Evolutionary conservation across 1,140 invertebrate species (phyloP), one percentile per base, ranked within the genome.

Genomic region (Pemphigus obesinymphae): DNA sequence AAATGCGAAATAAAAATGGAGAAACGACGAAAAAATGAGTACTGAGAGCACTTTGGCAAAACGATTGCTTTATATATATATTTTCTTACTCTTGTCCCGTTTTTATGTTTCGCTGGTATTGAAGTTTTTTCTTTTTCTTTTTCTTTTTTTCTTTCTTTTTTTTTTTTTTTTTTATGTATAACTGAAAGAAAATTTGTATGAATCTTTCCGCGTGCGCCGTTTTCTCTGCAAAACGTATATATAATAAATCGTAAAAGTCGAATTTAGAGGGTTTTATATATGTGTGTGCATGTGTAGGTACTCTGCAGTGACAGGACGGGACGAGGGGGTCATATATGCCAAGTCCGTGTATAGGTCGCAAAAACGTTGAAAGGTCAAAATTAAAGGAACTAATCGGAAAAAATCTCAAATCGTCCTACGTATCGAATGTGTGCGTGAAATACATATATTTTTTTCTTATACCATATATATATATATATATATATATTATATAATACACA

Each of bases 11-110:
- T n/a, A n/a, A n/a, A 37, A 66, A 37, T 2, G 6, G 4, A 34
- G 66, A 43, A 78, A 78, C 73, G 50, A 40, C 73, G 50, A 26
- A 55, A 75, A 58, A 78, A 58, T 40, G 50, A 40, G 73, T 58
- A 58, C 31, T 5, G 13, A 45, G 48, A 58, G 34, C 73, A 78
- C 50, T 78, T 78, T 37, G 37, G 73, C 31, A 58, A 58, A 78
- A 40, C 73, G 73, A 58, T 58, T 58, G 50, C 73, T 40, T 20
- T 78, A 34, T 58, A 45, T 40, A 29, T 78, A 34, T 58, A 45
- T 78, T 55, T 78, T 45, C 4, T 11, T 55, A 26, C 31, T 48
- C 43, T 73, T 73, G 43, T 50, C 50, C n/a, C 50, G 50, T 48
- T 73, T 73, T 48, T 50, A 73, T 50, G 29, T 73, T 31, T 3